Conservation (phyloP, 2,113 vertebrate species). For the Oceanodroma tethys region DNA sequence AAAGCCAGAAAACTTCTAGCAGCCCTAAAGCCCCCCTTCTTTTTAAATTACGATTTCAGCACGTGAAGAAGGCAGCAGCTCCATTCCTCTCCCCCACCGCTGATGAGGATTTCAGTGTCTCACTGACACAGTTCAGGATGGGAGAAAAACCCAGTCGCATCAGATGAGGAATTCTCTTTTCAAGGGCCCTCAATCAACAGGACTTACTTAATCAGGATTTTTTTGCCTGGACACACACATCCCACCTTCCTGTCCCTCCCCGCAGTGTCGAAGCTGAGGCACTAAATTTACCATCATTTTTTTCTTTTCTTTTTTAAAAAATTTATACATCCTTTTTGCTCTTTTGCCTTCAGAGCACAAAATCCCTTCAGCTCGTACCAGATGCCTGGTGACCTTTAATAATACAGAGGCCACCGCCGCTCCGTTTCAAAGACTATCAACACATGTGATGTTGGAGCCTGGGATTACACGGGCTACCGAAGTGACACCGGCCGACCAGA, state of each 20-base stretch:
- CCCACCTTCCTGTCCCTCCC: neutral
- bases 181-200: neutral
- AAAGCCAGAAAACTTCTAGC: slow-evolving; percentile 2
- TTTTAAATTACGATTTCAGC: neutral
- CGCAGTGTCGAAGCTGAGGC: neutral
- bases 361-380: neutral
- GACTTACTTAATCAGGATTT: neutral
- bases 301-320: neutral
- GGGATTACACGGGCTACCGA: slow-evolving; percentile 2
- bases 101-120: neutral
- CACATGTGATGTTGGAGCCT: slow-evolving; percentile 30
- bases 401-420: neutral
- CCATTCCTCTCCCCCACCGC: neutral
- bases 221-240: neutral
- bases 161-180: neutral
- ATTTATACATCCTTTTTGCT: neutral
- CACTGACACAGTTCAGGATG: neutral
- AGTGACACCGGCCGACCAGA: neutral
- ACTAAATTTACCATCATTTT: neutral
- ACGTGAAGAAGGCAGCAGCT: neutral
- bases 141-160: neutral
- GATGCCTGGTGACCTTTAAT: slow-evolving; percentile 43
- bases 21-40: neutral
- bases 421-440: slow-evolving; percentile 29
- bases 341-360: slow-evolving; percentile 5